Evolutionary conservation across 2,113 vertebrate species (phyloP).

Genomic region (Zingel zingel): DNA sequence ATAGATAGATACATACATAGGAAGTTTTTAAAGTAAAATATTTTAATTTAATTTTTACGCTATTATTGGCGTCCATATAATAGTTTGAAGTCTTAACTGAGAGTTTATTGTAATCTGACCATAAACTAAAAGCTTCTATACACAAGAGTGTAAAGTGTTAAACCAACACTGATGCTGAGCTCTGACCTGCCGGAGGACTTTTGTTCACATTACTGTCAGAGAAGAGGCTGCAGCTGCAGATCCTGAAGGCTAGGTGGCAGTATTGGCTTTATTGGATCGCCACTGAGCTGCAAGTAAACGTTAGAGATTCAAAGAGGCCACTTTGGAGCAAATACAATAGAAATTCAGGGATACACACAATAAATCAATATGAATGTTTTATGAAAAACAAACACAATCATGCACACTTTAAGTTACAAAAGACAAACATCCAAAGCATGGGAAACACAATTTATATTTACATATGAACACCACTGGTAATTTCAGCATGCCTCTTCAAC

Average conservation of each 20-base stretch:
- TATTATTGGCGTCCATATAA: not conserved
- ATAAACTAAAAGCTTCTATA: too few species aligned
- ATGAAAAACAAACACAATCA: conserved; percentile 55
- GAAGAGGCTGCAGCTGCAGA: conserved; percentile 25
- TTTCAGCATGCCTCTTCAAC: conserved; percentile 60
- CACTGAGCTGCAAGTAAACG: not conserved
- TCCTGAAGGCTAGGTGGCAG: conserved; percentile 53
- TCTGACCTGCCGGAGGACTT: not conserved
- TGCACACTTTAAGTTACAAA: conserved; percentile 61
- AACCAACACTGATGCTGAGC: not conserved
- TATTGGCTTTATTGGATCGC: conserved; percentile 43
- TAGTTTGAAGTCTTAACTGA: not conserved
- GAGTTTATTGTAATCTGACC: not conserved
- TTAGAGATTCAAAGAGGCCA: conserved; percentile 17
- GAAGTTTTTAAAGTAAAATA: too few species aligned
- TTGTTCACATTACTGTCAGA: not conserved
- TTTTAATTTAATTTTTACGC: too few species aligned
- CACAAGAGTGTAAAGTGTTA: not conserved
- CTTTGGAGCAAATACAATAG: conserved; percentile 10
- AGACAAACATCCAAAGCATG: conserved; percentile 64
- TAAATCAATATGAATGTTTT: conserved; percentile 51
- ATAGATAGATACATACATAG: too few species aligned
- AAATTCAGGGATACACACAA: conserved; percentile 24
- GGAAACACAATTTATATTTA: conserved; percentile 66
- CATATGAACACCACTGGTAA: conserved; percentile 67